Evolutionary conservation across 1,140 invertebrate genomes (phyloP), one percentile per base, ranked within the genome.

Genomic region (Hycleus phaleratus): DNA sequence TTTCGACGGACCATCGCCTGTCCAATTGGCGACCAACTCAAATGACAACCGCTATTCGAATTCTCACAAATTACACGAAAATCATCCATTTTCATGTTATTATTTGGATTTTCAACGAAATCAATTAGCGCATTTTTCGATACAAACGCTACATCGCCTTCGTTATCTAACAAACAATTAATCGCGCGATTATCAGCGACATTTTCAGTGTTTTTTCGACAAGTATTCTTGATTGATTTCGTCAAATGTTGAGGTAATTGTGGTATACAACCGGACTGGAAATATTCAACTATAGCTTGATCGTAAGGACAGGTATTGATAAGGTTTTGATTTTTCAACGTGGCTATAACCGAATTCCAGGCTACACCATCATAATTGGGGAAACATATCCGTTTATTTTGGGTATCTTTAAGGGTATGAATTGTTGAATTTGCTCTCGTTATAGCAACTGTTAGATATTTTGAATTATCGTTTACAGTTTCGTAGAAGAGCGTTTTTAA

Each of bases 81-180:
- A 38, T 66, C 52, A 7, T 60, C 49, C 5, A 51, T 8, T 39
- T 12, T 45, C 18, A 48, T 49, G 2, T 38, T 47, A 8, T 43
- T 48, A 44, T 42, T 49, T 9, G 43, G 25, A 48, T 56, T 49
- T 48, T 47, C 45, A 39, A 56, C 26, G 11, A 45, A 46, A 42
- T 25, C 43, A 32, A 46, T 8, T 40, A 88, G 82, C 3, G 83
- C 83, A 45, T 81, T 82, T 52, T 83, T 77, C 52, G 86, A 86
- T 1, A 94, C 77, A 71, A 96, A 95, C 0, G 92, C 92, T 0
- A 97, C 89, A 70, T 96, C 89, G 25, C 82, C 91, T 18, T 78
- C 78, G 11, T 82, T 84, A 68, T 88, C 84, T n/a, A 84, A 79
- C 6, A 97, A 76, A 70, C 92, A 94, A 60, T 84, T 77, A 49